Base-by-base conservation (phyloP, 2,113 vertebrate species). In the Gracilinanus agilis region DNA sequence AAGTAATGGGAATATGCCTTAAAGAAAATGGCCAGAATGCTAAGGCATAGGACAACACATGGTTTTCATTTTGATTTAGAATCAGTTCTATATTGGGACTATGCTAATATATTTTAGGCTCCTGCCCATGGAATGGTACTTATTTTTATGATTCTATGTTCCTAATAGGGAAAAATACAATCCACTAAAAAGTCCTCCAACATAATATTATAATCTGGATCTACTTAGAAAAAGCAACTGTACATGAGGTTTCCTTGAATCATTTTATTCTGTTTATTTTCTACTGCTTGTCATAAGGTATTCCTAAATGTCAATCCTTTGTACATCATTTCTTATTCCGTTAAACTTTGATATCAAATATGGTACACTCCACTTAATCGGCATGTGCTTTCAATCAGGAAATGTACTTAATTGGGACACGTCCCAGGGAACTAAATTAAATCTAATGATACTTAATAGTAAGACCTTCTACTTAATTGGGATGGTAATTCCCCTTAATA, bases 371-470 rank as follows among this genome's bases (percentile, higher is more conserved):
- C 19, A 56, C 88, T 95, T 95, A 88, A 95, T 34, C 34, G 3
- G 27, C 93, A 98, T 97, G 95, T 98, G 94, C 83, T 98, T 98
- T 94, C 94, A 96, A 97, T 97, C 94, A 98, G 96, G 92, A 97
- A 97, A 97, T 97, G 90, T 24, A 61, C 93, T 98, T 98, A 98
- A 98, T 97, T 96, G 95, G 97, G 96, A 97, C 95, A 95, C 95
- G 98, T 98, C 98, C 98, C 97, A 95, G 92, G 97, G 96, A 98
- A 98, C 95, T 98, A 98, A 99, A 98, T 98, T 98, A 98, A 98
- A 97, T 97, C 96, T 98, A 97, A 98, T 98, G 96, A 98, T 95
- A 97, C 97, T 97, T 97, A 98, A 97, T 98, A 96, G 97, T 96
- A 98, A 98, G 96, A 97, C 97, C 96, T 98, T 96, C 96, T 97